Conservation (phyloP, 2,797 vertebrate species). For the Balearica regulorum region DNA sequence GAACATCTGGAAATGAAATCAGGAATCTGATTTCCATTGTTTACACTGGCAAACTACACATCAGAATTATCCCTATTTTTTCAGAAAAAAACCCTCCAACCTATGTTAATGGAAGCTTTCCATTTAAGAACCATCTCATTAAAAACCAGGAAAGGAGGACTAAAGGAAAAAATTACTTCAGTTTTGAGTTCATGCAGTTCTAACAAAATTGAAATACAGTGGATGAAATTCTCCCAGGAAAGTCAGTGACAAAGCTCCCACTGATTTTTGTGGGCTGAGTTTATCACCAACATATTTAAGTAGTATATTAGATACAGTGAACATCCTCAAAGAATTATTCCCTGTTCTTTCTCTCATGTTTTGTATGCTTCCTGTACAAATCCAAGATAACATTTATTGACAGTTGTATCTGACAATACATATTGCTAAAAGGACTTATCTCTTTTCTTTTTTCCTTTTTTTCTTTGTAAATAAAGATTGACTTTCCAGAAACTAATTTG, state of each 20-base stretch:
- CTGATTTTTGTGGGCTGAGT: not conserved
- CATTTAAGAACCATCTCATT: not conserved
- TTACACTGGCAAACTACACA: not conserved
- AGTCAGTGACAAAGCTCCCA: not conserved
- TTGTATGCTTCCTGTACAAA: not conserved
- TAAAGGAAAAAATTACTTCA: not conserved
- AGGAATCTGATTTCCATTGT: not conserved
- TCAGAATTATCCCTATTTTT: not conserved
- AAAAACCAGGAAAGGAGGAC: not conserved
- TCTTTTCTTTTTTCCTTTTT: not conserved
- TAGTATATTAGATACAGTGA: not conserved
- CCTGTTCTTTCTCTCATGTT: not conserved
- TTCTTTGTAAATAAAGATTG: conserved; percentile 25
- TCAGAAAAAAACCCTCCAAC: too few species aligned
- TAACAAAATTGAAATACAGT: not conserved
- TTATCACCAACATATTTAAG: not conserved
- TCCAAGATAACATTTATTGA: not conserved
- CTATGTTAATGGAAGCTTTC: not conserved
- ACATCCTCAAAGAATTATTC: not conserved
- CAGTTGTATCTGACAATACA: not conserved
- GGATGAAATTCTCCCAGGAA: not conserved
- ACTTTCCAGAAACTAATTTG: conserved; percentile 64
- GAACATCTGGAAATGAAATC: not conserved
- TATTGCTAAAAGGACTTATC: not conserved
- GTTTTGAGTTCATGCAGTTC: not conserved